These are phyloP conservation scores for Dromiciops gliroides DNA, from an alignment of 2,113 vertebrate species.

Conservation along the genomic window DNA sequence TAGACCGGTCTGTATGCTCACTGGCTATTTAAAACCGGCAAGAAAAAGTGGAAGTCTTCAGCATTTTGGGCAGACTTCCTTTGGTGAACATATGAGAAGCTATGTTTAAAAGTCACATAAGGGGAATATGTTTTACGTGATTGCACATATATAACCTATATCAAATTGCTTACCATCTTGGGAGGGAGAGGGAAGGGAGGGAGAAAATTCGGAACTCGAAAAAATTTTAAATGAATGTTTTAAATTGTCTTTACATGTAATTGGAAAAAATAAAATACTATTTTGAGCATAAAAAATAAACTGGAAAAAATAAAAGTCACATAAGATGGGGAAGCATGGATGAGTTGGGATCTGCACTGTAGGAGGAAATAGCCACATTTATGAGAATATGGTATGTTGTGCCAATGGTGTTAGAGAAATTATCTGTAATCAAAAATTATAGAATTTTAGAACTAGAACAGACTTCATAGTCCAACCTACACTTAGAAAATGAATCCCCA, in stretches of 20 bases:
- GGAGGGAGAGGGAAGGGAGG: neutral
- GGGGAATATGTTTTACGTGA: neutral
- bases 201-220: neutral
- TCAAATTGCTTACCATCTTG: neutral
- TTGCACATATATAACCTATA: neutral
- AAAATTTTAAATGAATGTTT: neutral
- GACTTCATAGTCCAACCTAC: neutral
- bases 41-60: no score
- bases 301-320: neutral
- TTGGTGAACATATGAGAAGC: no score
- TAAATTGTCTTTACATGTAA: neutral
- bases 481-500: neutral
- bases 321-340: neutral
- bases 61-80: no score
- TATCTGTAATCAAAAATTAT: neutral
- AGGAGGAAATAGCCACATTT: neutral
- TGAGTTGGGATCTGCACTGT: neutral
- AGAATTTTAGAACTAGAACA: neutral
- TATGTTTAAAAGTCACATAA: neutral
- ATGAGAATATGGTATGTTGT: neutral
- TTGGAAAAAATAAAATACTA: neutral
- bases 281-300: neutral
- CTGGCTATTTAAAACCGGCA: no score
- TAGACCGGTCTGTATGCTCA: no score
- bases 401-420: neutral